Conservation (phyloP, 2,888 invertebrate species). For the Catocala nupta region DNA sequence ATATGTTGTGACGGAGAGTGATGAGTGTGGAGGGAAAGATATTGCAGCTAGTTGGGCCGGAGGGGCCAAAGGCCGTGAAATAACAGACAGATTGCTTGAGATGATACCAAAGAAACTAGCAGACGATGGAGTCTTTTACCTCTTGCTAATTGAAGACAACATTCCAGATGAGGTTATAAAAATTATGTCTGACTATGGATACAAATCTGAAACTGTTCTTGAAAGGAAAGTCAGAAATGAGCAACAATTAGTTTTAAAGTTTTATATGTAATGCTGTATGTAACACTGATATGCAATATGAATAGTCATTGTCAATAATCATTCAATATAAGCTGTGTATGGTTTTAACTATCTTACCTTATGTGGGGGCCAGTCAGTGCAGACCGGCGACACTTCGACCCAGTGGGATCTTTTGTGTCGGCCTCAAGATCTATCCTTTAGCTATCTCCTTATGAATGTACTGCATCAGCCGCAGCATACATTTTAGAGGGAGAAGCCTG, state of each 20-base stretch:
- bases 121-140: conserved; percentile 93
- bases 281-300: too few relatives aligned
- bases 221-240: conserved; percentile 95
- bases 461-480: too few relatives aligned
- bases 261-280: conserved; percentile 61
- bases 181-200: conserved; percentile 87
- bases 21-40: conserved; percentile 89
- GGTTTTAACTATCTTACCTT: too few relatives aligned
- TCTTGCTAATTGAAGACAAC: conserved; percentile 96
- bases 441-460: too few relatives aligned
- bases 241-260: conserved; percentile 93
- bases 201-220: conserved; percentile 88
- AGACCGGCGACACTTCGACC: too few relatives aligned
- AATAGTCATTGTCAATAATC: too few relatives aligned
- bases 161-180: conserved; percentile 90
- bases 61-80: conserved; percentile 91
- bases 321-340: too few relatives aligned
- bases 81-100: conserved; percentile 92
- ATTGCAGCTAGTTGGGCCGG: conserved; percentile 93
- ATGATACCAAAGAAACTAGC: conserved; percentile 91
- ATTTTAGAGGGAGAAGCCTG: too few relatives aligned
- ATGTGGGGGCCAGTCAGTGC: too few relatives aligned
- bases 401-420: too few relatives aligned
- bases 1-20: conserved; percentile 95
- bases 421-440: too few relatives aligned